Base-by-base conservation (phyloP, 2,888 invertebrate species). In the Aphidoletes aphidimyza region DNA sequence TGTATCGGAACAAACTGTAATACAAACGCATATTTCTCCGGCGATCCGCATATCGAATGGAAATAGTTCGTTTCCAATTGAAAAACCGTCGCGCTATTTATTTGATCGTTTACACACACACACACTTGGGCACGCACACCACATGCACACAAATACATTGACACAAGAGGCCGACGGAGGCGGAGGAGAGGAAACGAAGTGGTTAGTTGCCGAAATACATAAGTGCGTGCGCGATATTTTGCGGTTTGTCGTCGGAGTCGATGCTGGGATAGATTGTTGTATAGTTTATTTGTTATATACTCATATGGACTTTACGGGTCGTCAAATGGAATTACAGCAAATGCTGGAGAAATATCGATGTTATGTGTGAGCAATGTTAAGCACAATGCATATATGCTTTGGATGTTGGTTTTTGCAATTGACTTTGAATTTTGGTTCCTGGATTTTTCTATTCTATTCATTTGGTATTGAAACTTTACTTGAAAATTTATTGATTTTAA, bases 171-270 rank as follows among this genome's bases (percentile, higher is more conserved):
- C 34, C 69, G 69, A 69, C n/a, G 69, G 30, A 69, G 69, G 69
- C 69, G 69, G 30, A 69, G 69, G 69, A 69, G 69, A 69, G 69
- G 69, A 69, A n/a, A 30, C 34, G 14, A 69, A 69, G 69, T 69
- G 69, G 69, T 69, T 69, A 69, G 34, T 14, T 30, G 69, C 69
- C 69, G 69, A 69, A 69, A 69, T 69, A 69, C 34, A 69, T 69
- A 69, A 69, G 69, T 69, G 69, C 69, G 69, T 69, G 69, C 69
- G 69, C 69, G 69, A 69, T 69, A 69, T 69, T 69, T 69, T 69
- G 69, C 69, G 69, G 69, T 69, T 69, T 69, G 69, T 69, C 69
- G 69, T 69, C 69, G 69, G 69, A 69, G 69, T 69, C 14, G 69
- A 69, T 69, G 17, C 30, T 69, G 30, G 69, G 5, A 22, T 54